phyloP scores from a whole-genome alignment of 2,888 invertebrate species.

The Exocentrus adspersus region DNA sequence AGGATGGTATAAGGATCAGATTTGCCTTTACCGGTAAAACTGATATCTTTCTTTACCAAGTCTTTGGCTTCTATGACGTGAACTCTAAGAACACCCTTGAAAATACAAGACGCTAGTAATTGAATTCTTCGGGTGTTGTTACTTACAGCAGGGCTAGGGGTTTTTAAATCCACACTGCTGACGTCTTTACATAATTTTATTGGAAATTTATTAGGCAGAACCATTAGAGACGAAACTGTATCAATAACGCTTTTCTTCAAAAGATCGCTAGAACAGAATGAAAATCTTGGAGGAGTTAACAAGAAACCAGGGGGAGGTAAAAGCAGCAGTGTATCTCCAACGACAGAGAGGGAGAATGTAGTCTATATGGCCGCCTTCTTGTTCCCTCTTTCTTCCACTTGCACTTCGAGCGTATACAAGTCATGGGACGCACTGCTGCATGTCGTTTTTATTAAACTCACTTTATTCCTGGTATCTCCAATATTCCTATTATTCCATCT shows the following conservation, averaged over 20 bases:
- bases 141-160: conserved; percentile 44
- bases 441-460: conserved; percentile 27
- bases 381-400: too few species aligned
- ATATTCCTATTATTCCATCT: conserved; percentile 92
- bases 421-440: too few species aligned
- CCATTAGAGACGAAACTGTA: conserved; percentile 90
- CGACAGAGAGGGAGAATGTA: too few species aligned
- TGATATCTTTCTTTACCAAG: conserved; percentile 94
- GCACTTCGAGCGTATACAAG: background rate
- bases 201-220: conserved; percentile 93
- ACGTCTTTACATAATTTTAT: conserved; percentile 87
- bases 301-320: too few species aligned
- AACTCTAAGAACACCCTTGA: conserved; percentile 90
- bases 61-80: conserved; percentile 95
- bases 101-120: background rate
- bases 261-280: conserved; percentile 76
- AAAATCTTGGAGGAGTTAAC: too few species aligned
- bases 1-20: conserved; percentile 96
- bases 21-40: conserved; percentile 89
- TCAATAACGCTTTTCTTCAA: conserved; percentile 86
- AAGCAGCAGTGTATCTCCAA: too few species aligned
- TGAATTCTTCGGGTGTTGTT: background rate
- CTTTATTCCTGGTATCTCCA: conserved; percentile 87
- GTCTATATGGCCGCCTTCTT: too few species aligned
- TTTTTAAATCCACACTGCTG: conserved; percentile 69